phyloP scores from a whole-genome alignment of 2,113 vertebrate genomes.

The Plotosus lineatus region DNA sequence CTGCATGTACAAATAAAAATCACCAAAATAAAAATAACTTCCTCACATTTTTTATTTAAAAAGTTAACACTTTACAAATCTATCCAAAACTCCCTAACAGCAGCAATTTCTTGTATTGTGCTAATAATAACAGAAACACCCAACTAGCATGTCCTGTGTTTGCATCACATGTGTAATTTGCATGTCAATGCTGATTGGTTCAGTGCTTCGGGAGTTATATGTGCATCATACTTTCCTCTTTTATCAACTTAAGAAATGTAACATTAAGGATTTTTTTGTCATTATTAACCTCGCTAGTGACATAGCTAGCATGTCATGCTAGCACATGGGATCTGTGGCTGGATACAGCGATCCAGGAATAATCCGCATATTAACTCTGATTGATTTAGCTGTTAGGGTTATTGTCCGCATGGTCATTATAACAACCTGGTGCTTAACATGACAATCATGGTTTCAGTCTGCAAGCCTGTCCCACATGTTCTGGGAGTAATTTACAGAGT shows the following conservation, averaged over 20 bases:
- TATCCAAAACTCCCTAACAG: too few species aligned
- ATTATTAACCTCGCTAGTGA: background rate
- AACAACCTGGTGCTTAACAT: background rate
- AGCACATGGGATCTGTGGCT: too few species aligned
- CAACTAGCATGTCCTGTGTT: background rate
- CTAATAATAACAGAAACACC: background rate
- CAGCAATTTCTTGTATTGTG: background rate
- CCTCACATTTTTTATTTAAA: background rate
- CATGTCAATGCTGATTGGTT: background rate
- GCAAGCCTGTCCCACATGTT: too few species aligned
- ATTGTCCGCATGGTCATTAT: background rate
- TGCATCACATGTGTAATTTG: background rate
- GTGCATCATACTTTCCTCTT: background rate
- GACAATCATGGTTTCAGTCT: background rate
- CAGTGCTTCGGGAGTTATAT: background rate
- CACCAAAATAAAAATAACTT: background rate
- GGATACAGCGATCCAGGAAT: background rate
- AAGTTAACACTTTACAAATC: background rate
- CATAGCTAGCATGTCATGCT: too few species aligned
- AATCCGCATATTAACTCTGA: background rate
- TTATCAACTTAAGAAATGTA: background rate
- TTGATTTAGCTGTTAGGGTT: background rate
- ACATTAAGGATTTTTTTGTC: background rate
- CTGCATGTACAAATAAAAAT: background rate
- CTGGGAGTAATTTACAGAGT: background rate